These are phyloP conservation scores for Amblyjoppa proteus DNA, from an alignment of 2,888 invertebrate genomes.

Conservation along the genomic window DNA sequence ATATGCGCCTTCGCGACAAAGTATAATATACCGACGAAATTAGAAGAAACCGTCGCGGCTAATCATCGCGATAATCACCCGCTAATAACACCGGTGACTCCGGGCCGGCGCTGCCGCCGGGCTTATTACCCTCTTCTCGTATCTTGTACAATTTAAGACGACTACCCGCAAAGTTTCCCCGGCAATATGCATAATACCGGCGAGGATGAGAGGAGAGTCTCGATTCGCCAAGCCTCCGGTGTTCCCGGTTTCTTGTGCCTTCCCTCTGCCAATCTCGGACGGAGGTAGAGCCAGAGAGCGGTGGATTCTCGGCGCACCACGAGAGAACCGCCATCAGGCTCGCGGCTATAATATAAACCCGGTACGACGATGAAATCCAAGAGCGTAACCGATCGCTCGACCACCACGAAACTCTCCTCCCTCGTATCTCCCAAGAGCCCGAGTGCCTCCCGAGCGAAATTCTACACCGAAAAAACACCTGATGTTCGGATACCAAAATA, in stretches of 20 bases:
- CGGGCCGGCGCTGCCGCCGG: not conserved
- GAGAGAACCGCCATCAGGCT: slow-evolving; percentile 28
- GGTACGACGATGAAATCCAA: slow-evolving; percentile 65
- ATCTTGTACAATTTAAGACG: slow-evolving; percentile 64
- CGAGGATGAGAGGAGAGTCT: slow-evolving; percentile 30
- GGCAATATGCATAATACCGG: slow-evolving; percentile 23
- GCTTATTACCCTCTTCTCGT: slow-evolving; percentile 44
- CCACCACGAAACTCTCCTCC: slow-evolving; percentile 62
- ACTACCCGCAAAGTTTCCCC: slow-evolving; percentile 46
- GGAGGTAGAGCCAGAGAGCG: not conserved
- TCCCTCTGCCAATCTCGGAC: not conserved
- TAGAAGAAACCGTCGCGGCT: slow-evolving; percentile 57
- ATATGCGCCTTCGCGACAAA: slow-evolving; percentile 27
- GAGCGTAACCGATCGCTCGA: slow-evolving; percentile 68
- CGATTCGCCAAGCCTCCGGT: slow-evolving; percentile 46
- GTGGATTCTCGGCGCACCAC: slow-evolving; percentile 42
- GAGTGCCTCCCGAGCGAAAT: slow-evolving; percentile 52
- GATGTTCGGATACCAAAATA: slow-evolving; percentile 38
- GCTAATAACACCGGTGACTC: slow-evolving; percentile 51
- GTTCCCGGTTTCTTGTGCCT: slow-evolving; percentile 46
- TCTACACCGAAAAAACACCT: slow-evolving; percentile 64
- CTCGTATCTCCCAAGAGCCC: slow-evolving; percentile 13
- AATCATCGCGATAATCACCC: slow-evolving; percentile 63
- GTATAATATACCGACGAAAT: slow-evolving; percentile 40
- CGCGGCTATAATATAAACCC: slow-evolving; percentile 57